A percentile compares a stretch with the other conserved stretches of the same genome.
These are phyloP conservation scores for Hassar affinis DNA, from an alignment of 2,113 vertebrate species.

Conservation along the genomic window DNA sequence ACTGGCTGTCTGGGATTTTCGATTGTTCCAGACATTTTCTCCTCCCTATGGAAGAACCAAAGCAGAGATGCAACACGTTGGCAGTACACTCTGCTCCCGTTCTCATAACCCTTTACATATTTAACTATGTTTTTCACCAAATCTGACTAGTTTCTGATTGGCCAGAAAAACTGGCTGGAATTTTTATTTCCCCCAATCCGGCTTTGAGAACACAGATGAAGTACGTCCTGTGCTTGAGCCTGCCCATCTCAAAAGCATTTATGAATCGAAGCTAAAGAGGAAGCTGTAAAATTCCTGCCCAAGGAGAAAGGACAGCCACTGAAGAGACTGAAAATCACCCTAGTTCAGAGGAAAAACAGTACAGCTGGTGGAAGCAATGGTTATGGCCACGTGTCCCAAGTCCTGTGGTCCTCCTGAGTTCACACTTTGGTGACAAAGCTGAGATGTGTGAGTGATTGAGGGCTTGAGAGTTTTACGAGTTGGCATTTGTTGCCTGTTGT, in stretches of 20 bases:
- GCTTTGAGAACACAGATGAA: constrained; percentile 26
- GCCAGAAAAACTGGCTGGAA: constrained; percentile 5
- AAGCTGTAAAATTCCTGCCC: constrained; percentile 6
- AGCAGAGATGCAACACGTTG: not conserved
- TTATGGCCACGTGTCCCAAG: not conserved
- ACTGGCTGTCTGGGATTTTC: constrained; percentile 29
- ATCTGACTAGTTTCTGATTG: not conserved
- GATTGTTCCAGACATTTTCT: not conserved
- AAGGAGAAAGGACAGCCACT: not conserved
- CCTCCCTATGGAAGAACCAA: constrained; percentile 9
- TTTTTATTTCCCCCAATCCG: not conserved
- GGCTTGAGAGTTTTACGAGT: constrained; percentile 13
- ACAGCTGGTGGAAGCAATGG: constrained; percentile 16
- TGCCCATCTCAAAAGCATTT: constrained; percentile 4
- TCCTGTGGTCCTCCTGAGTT: not conserved
- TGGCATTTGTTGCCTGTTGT: constrained; percentile 11
- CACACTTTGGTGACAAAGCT: not conserved
- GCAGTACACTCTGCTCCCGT: constrained; percentile 25
- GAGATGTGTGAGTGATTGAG: not conserved
- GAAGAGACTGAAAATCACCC: not conserved
- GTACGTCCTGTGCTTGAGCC: not conserved
- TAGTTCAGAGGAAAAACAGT: not conserved
- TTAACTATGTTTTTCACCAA: constrained; percentile 12
- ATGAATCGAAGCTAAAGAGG: constrained; percentile 23
- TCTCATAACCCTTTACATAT: constrained; percentile 1